Evolutionary conservation across 2,113 vertebrate genomes (phyloP).

Genomic region (Nycticebus coucang): DNA sequence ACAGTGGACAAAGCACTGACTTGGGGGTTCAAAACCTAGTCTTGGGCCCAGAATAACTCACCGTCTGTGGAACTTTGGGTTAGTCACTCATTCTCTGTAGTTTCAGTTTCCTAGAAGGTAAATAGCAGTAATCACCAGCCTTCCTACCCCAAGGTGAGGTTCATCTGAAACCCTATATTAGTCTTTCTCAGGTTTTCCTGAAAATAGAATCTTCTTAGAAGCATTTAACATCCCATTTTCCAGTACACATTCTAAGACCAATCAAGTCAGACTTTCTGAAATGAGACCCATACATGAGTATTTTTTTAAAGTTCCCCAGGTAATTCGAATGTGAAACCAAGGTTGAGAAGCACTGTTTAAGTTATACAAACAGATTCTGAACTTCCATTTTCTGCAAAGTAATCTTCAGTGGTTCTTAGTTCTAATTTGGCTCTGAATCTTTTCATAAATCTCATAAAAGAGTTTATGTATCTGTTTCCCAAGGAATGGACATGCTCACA

Average conservation of each 20-base stretch:
- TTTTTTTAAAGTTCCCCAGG: not conserved
- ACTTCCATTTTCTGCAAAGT: not conserved
- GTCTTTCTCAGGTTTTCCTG: slow-evolving; percentile 20
- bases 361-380: not conserved
- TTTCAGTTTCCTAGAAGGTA: not conserved
- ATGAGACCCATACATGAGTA: not conserved
- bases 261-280: slow-evolving; percentile 38
- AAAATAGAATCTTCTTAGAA: not conserved
- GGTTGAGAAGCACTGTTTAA: not conserved
- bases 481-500: not conserved
- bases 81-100: not conserved
- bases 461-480: not conserved
- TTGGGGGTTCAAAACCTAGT: not conserved
- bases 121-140: not conserved
- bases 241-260: not conserved
- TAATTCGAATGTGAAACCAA: slow-evolving; percentile 9
- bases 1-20: not conserved
- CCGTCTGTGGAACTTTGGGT: not conserved
- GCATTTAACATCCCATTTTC: slow-evolving; percentile 11
- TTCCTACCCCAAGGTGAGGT: not conserved
- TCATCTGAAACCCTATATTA: not conserved
- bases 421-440: not conserved
- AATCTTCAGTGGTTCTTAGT: not conserved
- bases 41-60: not conserved
- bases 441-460: not conserved